Conservation (phyloP, 1,140 invertebrate genomes). For the Patella vulgata region DNA sequence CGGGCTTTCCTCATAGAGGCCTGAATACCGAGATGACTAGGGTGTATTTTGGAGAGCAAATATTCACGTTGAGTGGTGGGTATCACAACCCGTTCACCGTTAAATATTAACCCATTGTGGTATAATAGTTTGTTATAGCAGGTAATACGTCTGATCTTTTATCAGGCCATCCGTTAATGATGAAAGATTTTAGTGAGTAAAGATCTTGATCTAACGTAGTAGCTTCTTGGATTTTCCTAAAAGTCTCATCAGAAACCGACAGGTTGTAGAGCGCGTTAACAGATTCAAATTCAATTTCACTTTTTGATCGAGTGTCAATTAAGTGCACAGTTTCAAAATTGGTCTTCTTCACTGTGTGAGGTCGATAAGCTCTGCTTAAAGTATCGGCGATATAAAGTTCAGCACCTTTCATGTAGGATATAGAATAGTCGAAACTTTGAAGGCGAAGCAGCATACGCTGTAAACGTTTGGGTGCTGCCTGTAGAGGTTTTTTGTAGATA, state of each 20-base stretch:
- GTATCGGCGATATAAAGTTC: slow-evolving; percentile 22
- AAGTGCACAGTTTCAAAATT: not conserved
- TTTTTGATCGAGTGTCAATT: not conserved
- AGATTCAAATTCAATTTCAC: not conserved
- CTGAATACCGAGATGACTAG: slow-evolving; percentile 58
- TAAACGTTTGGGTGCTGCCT: slow-evolving; percentile 31
- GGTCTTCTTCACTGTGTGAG: not conserved
- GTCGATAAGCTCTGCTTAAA: not conserved
- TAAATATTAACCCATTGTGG: slow-evolving; percentile 27
- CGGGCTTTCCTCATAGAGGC: slow-evolving; percentile 62
- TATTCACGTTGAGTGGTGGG: slow-evolving; percentile 5
- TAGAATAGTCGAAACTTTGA: slow-evolving; percentile 28
- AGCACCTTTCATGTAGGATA: slow-evolving; percentile 25
- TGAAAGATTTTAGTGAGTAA: too few relatives aligned
- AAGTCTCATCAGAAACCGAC: too few relatives aligned
- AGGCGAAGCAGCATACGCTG: slow-evolving; percentile 40
- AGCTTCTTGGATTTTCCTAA: too few relatives aligned
- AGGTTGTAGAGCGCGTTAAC: not conserved
- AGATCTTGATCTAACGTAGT: too few relatives aligned
- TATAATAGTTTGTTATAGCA: not conserved
- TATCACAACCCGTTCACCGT: slow-evolving; percentile 7
- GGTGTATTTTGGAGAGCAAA: slow-evolving; percentile 3
- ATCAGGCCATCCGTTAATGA: too few relatives aligned
- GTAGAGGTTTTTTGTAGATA: slow-evolving; percentile 39
- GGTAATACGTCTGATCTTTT: too few relatives aligned